These are phyloP conservation scores for Netelia melanura DNA, from an alignment of 2,888 invertebrate species.

Conservation along the genomic window DNA sequence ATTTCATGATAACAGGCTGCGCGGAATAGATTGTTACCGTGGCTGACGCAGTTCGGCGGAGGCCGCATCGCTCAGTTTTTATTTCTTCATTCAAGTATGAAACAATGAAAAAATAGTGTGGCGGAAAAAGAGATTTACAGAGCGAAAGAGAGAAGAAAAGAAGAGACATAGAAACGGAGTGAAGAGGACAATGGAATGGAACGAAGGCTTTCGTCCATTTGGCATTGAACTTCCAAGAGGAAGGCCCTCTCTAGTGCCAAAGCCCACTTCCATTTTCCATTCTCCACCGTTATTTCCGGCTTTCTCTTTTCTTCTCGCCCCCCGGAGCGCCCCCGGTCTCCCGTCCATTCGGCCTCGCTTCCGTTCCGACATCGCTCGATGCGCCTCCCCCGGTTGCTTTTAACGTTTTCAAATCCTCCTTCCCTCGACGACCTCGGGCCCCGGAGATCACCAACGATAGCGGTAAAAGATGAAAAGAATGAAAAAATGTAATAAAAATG, in stretches of 20 bases:
- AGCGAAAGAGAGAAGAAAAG: constrained; percentile 20
- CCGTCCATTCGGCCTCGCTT: constrained; percentile 62
- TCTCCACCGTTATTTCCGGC: constrained; percentile 66
- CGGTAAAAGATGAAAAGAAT: constrained; percentile 35
- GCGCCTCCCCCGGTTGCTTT: constrained; percentile 62
- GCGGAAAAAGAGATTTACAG: constrained; percentile 29
- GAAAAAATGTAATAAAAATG: constrained; percentile 4
- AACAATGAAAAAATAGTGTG: constrained; percentile 29
- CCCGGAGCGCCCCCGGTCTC: constrained; percentile 24
- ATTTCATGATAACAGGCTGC: constrained; percentile 35
- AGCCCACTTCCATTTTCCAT: constrained; percentile 65
- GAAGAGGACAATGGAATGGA: constrained; percentile 36
- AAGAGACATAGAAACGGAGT: constrained; percentile 17
- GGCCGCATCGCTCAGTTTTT: constrained; percentile 21
- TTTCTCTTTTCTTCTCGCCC: constrained; percentile 46
- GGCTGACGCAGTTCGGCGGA: background rate
- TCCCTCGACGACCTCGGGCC: constrained; percentile 32
- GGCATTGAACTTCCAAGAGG: constrained; percentile 59
- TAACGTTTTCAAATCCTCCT: constrained; percentile 67
- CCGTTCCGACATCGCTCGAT: constrained; percentile 64
- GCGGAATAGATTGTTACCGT: constrained; percentile 11
- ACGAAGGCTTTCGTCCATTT: constrained; percentile 55
- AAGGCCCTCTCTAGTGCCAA: constrained; percentile 52
- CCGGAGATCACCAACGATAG: constrained; percentile 36
- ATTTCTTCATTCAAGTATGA: constrained; percentile 14